Conservation (phyloP, 1,140 invertebrate genomes). For the Temnothorax curvispinosus region DNA sequence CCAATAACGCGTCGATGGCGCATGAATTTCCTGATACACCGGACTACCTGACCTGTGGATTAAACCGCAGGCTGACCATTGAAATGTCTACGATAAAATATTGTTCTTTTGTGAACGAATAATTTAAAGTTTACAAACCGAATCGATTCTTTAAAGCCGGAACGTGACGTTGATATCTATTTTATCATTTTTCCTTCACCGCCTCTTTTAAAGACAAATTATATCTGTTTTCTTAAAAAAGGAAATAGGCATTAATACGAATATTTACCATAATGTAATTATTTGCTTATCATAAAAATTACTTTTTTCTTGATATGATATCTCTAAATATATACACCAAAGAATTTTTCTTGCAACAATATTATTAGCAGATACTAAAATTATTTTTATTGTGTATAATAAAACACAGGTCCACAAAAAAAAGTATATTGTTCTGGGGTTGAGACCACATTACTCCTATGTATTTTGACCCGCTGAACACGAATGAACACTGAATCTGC, state of each 20-base stretch:
- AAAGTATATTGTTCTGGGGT: too few relatives aligned
- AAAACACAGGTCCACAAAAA: too few relatives aligned
- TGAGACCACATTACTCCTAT: too few relatives aligned
- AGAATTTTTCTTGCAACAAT: not conserved
- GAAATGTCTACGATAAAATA: slow-evolving; percentile 49
- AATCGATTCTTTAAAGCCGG: not conserved
- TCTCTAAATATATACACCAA: not conserved
- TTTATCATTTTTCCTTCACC: not conserved
- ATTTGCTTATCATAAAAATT: not conserved
- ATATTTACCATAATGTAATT: not conserved
- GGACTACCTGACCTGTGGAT: slow-evolving; percentile 26
- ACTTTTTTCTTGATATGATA: not conserved
- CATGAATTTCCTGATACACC: slow-evolving; percentile 53
- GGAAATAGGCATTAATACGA: not conserved
- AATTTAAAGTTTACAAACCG: slow-evolving; percentile 22
- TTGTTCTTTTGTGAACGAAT: slow-evolving; percentile 23
- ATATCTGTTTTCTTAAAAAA: not conserved
- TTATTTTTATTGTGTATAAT: not conserved
- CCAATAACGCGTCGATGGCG: slow-evolving; percentile 54
- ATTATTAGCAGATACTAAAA: not conserved
- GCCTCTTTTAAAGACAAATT: not conserved
- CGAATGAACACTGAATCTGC: too few relatives aligned
- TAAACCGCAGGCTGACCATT: slow-evolving; percentile 29
- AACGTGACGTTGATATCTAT: not conserved
- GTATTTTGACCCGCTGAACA: too few relatives aligned